Evolutionary conservation across 2,797 vertebrate genomes (phyloP).

Genomic region (Cercopithecus petaurista): DNA sequence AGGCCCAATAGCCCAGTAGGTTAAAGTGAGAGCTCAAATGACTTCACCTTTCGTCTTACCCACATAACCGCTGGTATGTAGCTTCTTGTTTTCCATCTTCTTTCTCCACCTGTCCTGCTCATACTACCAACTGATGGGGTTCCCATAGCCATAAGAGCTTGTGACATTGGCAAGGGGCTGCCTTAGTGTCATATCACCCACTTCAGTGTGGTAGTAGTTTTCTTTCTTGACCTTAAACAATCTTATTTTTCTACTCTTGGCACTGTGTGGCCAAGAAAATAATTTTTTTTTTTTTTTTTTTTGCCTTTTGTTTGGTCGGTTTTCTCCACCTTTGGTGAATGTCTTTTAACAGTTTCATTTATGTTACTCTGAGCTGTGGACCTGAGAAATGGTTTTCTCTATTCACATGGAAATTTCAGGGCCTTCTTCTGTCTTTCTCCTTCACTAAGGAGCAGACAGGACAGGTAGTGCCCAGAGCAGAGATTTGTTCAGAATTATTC

Average conservation of each 20-base stretch:
- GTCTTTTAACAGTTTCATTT: slow-evolving; percentile 83
- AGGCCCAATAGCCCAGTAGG: no score
- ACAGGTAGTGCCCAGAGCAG: slow-evolving; percentile 81
- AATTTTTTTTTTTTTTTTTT: slow-evolving; percentile 71
- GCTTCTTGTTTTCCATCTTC: not conserved
- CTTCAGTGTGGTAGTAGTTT: not conserved
- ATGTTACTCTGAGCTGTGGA: slow-evolving; percentile 79
- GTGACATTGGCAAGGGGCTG: not conserved
- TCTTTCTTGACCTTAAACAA: slow-evolving; percentile 66
- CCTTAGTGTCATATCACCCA: not conserved
- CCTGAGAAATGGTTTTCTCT: slow-evolving; percentile 83
- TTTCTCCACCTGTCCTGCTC: not conserved
- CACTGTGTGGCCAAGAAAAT: slow-evolving; percentile 74
- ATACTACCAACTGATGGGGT: not conserved
- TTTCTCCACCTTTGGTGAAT: slow-evolving; percentile 56
- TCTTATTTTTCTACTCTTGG: slow-evolving; percentile 83
- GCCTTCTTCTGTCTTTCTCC: slow-evolving; percentile 78
- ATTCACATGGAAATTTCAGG: slow-evolving; percentile 80
- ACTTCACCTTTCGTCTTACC: not conserved
- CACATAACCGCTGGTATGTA: rapidly evolving
- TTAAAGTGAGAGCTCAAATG: not conserved
- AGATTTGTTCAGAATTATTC: slow-evolving; percentile 87
- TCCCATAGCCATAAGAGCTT: not conserved
- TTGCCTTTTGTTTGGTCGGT: slow-evolving; percentile 58
- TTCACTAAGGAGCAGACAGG: slow-evolving; percentile 82